A percentile compares a stretch with the other conserved stretches of the same genome.
Evolutionary conservation across 64 coral and sea anemone species (phyloP).

Genomic region (Platygyra sinensis): DNA sequence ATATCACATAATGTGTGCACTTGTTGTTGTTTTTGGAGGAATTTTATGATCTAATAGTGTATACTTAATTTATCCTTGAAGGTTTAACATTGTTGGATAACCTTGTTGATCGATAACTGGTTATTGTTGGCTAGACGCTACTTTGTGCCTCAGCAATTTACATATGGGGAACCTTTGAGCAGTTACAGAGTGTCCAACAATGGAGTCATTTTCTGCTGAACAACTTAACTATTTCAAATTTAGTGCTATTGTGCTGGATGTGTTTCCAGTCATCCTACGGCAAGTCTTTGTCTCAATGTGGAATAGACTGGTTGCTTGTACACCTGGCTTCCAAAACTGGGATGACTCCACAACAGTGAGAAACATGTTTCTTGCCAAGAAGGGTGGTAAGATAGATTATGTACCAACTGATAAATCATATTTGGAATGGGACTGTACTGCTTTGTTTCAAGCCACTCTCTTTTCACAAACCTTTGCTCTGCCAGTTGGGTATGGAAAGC

Average conservation of each 20-base stretch:
- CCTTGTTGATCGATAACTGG: too few relatives aligned
- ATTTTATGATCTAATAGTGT: too few relatives aligned
- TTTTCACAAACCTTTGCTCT: constrained; percentile 23
- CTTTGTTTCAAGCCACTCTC: constrained; percentile 15
- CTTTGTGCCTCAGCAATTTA: too few relatives aligned
- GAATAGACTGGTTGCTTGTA: background rate
- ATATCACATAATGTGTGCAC: too few relatives aligned
- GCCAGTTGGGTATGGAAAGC: background rate
- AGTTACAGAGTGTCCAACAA: background rate
- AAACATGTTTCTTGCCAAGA: constrained; percentile 22
- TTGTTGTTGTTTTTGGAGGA: too few relatives aligned
- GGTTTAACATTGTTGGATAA: too few relatives aligned
- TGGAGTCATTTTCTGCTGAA: background rate
- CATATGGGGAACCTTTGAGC: too few relatives aligned
- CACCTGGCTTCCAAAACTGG: background rate
- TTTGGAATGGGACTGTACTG: constrained; percentile 26
- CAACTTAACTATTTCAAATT: constrained; percentile 49
- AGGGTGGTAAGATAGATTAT: background rate
- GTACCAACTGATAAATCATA: background rate
- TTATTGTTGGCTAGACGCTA: too few relatives aligned
- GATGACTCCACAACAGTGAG: background rate
- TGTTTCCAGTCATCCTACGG: constrained; percentile 5
- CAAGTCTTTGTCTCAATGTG: constrained; percentile 17
- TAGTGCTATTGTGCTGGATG: background rate
- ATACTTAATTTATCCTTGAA: too few relatives aligned